phyloP scores from a whole-genome alignment of 1,140 invertebrate species.

The Pogonognathellus flavescens region DNA sequence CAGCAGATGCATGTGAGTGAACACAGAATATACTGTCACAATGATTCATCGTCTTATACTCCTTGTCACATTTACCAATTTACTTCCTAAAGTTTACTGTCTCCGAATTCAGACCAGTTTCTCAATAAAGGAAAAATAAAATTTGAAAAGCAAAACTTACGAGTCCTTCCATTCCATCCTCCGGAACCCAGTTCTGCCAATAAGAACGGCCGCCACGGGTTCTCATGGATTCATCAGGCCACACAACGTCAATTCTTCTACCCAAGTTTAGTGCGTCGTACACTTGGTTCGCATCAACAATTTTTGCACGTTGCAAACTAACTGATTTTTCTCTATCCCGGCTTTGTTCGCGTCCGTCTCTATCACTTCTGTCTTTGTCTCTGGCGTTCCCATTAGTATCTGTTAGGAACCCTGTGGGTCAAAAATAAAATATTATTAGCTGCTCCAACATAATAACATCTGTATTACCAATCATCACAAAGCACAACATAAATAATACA shows the following conservation, averaged over 20 bases:
- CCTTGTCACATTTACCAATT: no score
- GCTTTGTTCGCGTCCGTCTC: constrained; percentile 54
- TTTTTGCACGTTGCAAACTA: constrained; percentile 69
- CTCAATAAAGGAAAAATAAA: neutral
- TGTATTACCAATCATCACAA: no score
- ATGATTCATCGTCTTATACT: no score
- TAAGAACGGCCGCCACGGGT: constrained; percentile 84
- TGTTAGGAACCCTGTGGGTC: constrained; percentile 61
- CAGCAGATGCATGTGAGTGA: no score
- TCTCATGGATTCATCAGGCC: constrained; percentile 90
- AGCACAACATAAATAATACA: no score
- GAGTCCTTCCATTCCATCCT: constrained; percentile 90
- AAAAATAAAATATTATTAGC: constrained; percentile 13
- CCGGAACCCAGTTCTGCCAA: constrained; percentile 91
- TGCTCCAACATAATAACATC: no score
- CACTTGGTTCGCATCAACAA: constrained; percentile 82
- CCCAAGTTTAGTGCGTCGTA: constrained; percentile 90
- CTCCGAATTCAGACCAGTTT: neutral
- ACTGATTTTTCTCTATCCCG: constrained; percentile 63
- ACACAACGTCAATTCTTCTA: constrained; percentile 86
- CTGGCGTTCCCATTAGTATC: constrained; percentile 64
- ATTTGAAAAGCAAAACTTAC: constrained; percentile 70
- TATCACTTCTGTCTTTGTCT: constrained; percentile 62
- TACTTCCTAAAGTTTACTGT: neutral
- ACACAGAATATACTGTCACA: no score